Percentiles rank a stretch among this genome's conserved stretches.
phyloP scores from a whole-genome alignment of 1,140 invertebrate species.

The Drosophila navojoa region DNA sequence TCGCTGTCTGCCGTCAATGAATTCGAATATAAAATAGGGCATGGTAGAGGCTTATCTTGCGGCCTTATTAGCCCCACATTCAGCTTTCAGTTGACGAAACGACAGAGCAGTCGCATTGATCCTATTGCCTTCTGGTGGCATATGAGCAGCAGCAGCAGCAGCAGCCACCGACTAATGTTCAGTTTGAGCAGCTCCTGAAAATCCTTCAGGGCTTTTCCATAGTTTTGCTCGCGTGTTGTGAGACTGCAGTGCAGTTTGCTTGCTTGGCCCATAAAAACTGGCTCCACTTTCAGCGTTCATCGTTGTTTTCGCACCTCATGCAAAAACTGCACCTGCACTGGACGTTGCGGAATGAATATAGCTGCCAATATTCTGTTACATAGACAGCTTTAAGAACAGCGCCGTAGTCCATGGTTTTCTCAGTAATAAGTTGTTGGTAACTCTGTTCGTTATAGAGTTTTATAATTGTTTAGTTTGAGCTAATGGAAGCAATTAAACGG shows the following conservation, averaged over 20 bases:
- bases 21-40: not conserved
- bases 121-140: conserved; percentile 35
- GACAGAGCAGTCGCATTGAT: conserved; percentile 23
- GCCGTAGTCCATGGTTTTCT: too few species aligned
- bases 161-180: conserved; percentile 27
- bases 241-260: conserved; percentile 31
- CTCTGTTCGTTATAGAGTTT: too few species aligned
- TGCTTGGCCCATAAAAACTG: conserved; percentile 17
- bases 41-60: conserved; percentile 7
- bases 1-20: not conserved
- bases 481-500: too few species aligned
- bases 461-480: too few species aligned
- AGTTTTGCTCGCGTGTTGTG: too few species aligned
- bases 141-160: conserved; percentile 24
- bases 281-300: not conserved
- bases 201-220: not conserved
- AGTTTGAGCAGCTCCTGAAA: conserved; percentile 12
- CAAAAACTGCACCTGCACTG: conserved; percentile 2
- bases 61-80: conserved; percentile 19
- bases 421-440: too few species aligned
- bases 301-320: not conserved
- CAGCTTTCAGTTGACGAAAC: conserved; percentile 5
- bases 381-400: too few species aligned
- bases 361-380: too few species aligned
- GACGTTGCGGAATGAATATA: too few species aligned